Conservation (phyloP, 1,140 invertebrate species). For the Triops longicaudatus region DNA sequence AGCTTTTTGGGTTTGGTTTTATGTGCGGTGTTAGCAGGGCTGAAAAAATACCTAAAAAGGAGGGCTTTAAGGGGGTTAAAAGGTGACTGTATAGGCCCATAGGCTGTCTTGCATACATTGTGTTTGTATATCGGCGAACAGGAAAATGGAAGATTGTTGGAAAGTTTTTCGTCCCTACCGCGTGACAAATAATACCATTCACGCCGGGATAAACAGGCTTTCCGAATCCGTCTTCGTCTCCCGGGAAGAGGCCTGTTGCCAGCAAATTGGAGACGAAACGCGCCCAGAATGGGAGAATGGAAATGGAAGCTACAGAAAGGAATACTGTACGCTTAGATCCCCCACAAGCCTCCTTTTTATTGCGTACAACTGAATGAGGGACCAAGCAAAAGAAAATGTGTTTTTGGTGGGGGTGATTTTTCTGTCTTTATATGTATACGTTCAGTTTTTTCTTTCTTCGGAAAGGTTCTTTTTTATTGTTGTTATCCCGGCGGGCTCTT, state of each 20-base stretch:
- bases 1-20: too few species aligned
- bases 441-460: neutral
- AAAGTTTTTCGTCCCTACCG: neutral
- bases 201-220: constrained; percentile 7
- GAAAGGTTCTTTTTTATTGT: neutral
- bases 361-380: neutral
- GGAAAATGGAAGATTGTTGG: neutral
- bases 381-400: neutral
- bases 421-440: neutral
- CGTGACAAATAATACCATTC: neutral
- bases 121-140: neutral
- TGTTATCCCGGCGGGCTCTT: neutral
- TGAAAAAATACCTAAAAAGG: too few species aligned
- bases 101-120: neutral
- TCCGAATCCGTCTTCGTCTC: neutral
- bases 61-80: too few species aligned
- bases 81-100: neutral
- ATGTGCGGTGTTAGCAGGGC: too few species aligned
- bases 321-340: neutral
- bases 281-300: neutral
- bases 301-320: neutral
- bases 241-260: constrained; percentile 8
- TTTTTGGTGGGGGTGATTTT: neutral
- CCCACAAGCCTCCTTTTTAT: neutral
- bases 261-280: neutral